Evolutionary conservation across 1,140 invertebrate genomes (phyloP), one percentile per base, ranked within the genome.

Genomic region (Mya arenaria): DNA sequence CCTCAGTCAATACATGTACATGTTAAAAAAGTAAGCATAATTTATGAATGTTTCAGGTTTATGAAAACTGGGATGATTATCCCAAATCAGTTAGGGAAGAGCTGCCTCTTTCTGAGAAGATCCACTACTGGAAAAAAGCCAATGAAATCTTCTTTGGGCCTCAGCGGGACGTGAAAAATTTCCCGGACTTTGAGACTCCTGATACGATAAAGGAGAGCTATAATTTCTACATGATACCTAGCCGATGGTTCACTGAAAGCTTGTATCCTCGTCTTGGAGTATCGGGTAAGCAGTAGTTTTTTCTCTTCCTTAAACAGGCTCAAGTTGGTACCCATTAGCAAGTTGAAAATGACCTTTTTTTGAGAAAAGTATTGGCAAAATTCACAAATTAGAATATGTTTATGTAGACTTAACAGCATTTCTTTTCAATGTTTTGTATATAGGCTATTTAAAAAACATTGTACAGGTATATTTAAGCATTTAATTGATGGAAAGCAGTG

Each of bases 231-330:
- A 97, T 99, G 87, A 91, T 99, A 85, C 98, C 98, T 63, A 97
- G 98, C 87, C 96, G 97, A 94, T 99, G 97, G 97, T 99, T 99
- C 93, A 94, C 96, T 87, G n/a, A n/a, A n/a, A 52, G 25, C 48
- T 97, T 99, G 91, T 98, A 99, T 92, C 95, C 96, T 55, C 99
- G 99, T 94, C 99, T 97, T 87, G 98, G 98, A 92, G 94, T 94
- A 0, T 94, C 94, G 82, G 97, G 94, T 94, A 91, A 83, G 58
- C n/a, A n/a, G n/a, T n/a, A n/a, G n/a, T n/a, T n/a, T n/a, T n/a
- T n/a, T n/a, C n/a, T n/a, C n/a, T n/a, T n/a, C n/a, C n/a, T n/a
- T n/a, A n/a, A n/a, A n/a, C n/a, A n/a, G n/a, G n/a, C n/a, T n/a
- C n/a, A n/a, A n/a, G n/a, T n/a, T n/a, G n/a, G n/a, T n/a, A n/a